phyloP scores from a whole-genome alignment of 2,888 invertebrate species.

The Ochropacha duplaris region DNA sequence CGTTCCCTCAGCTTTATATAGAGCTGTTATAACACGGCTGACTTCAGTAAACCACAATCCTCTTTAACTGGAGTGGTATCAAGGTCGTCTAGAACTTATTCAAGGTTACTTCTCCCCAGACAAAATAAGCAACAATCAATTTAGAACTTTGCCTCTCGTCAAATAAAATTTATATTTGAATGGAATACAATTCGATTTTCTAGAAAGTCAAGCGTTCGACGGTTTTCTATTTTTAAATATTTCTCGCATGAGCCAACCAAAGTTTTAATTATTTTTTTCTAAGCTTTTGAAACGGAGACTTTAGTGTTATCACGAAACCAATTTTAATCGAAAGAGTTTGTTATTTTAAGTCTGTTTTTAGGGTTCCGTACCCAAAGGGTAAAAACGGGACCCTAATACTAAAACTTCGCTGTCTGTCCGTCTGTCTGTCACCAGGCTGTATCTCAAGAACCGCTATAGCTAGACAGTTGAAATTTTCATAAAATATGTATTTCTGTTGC shows the following conservation, averaged over 20 bases:
- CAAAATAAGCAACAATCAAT: not conserved
- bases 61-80: conserved; percentile 15
- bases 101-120: conserved; percentile 9
- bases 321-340: not conserved
- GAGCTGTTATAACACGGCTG: conserved; percentile 19
- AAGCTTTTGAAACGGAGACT: not conserved
- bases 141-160: not conserved
- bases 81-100: conserved; percentile 35
- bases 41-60: conserved; percentile 25
- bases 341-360: too few species aligned
- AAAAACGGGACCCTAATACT: too few species aligned
- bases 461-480: too few species aligned
- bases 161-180: not conserved
- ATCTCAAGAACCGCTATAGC: too few species aligned
- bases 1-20: conserved; percentile 13
- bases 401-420: too few species aligned
- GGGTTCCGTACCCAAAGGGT: too few species aligned
- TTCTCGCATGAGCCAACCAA: not conserved
- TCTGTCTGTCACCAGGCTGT: too few species aligned
- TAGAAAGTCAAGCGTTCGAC: not conserved
- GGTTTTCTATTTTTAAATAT: not conserved
- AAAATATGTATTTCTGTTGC: too few species aligned
- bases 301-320: not conserved
- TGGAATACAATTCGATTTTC: not conserved
- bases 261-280: not conserved